Conservation (phyloP, 2,797 vertebrate species). For the Threskiornis aethiopicus region DNA sequence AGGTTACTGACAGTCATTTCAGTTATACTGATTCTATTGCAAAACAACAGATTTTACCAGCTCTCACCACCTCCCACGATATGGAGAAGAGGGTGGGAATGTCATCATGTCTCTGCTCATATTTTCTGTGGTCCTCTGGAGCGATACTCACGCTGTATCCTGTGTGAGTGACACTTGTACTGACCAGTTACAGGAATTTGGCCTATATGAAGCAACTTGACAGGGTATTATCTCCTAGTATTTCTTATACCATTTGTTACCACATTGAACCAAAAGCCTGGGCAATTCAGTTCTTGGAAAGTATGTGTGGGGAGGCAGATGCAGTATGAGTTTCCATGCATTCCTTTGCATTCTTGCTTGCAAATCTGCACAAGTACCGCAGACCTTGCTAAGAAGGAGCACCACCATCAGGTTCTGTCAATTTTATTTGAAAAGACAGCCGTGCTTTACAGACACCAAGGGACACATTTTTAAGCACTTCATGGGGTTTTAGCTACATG, state of each 20-base stretch:
- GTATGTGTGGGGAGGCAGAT: rapidly evolving
- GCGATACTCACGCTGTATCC: no score
- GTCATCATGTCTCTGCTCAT: not conserved
- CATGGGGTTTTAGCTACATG: not conserved
- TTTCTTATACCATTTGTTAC: not conserved
- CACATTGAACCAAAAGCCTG: rapidly evolving
- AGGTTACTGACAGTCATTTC: not conserved
- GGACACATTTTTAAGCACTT: not conserved
- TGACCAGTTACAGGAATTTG: not conserved
- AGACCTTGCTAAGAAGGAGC: not conserved
- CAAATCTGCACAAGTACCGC: not conserved
- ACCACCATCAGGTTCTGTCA: not conserved
- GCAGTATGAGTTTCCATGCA: not conserved
- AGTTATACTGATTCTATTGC: not conserved
- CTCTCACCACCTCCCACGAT: rapidly evolving
- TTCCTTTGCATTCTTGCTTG: not conserved
- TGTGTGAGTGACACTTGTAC: not conserved
- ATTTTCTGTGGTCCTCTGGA: not conserved
- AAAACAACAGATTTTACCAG: not conserved
- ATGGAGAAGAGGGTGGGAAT: not conserved
- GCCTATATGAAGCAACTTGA: not conserved
- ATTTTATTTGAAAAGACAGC: not conserved
- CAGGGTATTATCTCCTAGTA: not conserved
- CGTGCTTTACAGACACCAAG: not conserved
- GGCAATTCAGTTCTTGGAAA: not conserved